Conservation (phyloP, 2,113 vertebrate genomes). For the Indicator maculatus region DNA sequence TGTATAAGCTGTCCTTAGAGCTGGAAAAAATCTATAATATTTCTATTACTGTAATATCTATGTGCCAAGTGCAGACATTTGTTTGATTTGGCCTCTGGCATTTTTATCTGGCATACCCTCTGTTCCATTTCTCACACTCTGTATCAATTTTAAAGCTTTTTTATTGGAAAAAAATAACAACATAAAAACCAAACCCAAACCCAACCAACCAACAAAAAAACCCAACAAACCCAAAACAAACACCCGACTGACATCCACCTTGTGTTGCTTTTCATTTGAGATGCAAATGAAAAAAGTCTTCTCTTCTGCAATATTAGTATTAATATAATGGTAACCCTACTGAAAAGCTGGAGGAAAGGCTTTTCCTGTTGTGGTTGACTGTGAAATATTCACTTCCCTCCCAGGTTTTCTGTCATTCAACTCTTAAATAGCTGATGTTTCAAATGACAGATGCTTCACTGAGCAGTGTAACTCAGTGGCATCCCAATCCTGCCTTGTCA, state of each 20-base stretch:
- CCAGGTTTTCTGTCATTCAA: not conserved
- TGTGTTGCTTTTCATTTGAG: not conserved
- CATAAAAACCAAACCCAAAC: too few relatives aligned
- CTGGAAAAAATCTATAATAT: conserved; percentile 16
- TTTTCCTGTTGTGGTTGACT: not conserved
- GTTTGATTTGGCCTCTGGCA: conserved; percentile 23
- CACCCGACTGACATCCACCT: accelerated
- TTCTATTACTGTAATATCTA: conserved; percentile 33
- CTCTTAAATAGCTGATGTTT: not conserved
- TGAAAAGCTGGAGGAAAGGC: not conserved
- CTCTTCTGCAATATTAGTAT: not conserved
- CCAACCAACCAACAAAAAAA: too few relatives aligned
- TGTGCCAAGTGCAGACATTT: conserved; percentile 12
- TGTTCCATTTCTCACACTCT: not conserved
- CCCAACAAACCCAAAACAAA: too few relatives aligned
- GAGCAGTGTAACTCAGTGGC: not conserved
- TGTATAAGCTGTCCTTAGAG: conserved; percentile 11
- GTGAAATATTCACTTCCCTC: not conserved
- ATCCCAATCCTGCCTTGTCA: not conserved
- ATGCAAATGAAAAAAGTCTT: not conserved
- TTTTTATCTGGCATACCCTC: conserved; percentile 16
- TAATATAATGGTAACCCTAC: not conserved
- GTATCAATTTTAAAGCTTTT: not conserved
- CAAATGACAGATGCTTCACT: conserved; percentile 26
- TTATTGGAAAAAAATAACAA: not conserved